Conservation (phyloP, 1,140 invertebrate species). For the Leptinotarsa lineolata region DNA sequence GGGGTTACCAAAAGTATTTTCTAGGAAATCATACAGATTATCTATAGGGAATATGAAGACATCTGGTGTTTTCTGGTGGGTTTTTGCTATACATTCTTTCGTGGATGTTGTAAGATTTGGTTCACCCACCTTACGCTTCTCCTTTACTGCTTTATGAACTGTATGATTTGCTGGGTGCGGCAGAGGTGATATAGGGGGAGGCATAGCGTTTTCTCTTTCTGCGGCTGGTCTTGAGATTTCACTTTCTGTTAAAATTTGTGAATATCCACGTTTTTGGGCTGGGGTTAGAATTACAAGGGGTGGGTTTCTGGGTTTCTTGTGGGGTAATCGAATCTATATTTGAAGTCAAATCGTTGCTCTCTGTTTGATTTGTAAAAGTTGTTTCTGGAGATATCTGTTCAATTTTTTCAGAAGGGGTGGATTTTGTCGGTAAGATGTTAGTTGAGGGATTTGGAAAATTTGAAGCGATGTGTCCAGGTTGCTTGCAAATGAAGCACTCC, state of each 20-base stretch:
- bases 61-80: too few species aligned
- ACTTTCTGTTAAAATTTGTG: neutral
- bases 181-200: neutral
- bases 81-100: too few species aligned
- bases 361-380: neutral
- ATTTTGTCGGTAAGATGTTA: neutral
- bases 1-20: too few species aligned
- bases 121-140: slow-evolving; percentile 8
- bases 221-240: neutral
- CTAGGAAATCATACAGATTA: too few species aligned
- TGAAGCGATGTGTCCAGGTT: too few species aligned
- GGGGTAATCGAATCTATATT: neutral
- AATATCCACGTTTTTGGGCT: neutral
- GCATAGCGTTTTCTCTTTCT: neutral
- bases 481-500: too few species aligned
- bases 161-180: neutral
- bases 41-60: too few species aligned
- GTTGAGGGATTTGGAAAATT: neutral
- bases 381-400: neutral
- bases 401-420: slow-evolving; percentile 8
- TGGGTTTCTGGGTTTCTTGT: slow-evolving; percentile 1
- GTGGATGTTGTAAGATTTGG: neutral
- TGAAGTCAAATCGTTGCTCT: neutral
- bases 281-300: neutral
- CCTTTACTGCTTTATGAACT: neutral